phyloP scores from a whole-genome alignment of 2,797 vertebrate species.

The Muscicapa comitata region DNA sequence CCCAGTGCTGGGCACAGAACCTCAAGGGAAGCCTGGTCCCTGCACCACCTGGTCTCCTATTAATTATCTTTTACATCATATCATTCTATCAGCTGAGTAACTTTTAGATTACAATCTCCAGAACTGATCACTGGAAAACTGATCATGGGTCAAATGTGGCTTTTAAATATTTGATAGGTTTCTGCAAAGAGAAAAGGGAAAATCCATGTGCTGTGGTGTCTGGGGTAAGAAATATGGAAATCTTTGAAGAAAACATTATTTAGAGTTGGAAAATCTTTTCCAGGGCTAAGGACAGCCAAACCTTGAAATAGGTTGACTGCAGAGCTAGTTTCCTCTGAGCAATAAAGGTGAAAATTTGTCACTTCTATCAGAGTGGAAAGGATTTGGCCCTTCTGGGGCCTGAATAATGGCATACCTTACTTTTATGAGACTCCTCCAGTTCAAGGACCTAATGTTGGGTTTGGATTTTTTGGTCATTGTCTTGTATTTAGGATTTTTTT shows the following conservation, averaged over 20 bases:
- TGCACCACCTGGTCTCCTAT: neutral
- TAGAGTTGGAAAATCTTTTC: neutral
- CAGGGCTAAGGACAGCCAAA: neutral
- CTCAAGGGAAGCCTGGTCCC: neutral
- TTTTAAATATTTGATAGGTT: neutral
- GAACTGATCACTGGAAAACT: neutral
- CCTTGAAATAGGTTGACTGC: neutral
- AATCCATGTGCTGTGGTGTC: neutral
- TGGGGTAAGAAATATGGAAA: neutral
- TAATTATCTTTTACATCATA: neutral
- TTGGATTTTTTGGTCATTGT: neutral
- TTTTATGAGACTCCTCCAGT: neutral
- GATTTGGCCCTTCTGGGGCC: neutral
- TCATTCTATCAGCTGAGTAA: neutral
- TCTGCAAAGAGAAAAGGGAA: neutral
- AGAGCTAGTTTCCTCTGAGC: neutral
- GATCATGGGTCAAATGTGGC: fast-evolving
- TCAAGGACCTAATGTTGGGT: neutral
- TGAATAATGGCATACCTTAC: neutral
- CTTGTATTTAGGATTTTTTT: neutral
- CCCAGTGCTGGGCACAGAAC: neutral
- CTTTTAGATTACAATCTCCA: neutral
- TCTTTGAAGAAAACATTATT: neutral
- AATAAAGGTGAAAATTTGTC: neutral
- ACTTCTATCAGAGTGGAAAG: neutral